phyloP scores from a whole-genome alignment of 2,797 vertebrate species.

The Macropodus opercularis region DNA sequence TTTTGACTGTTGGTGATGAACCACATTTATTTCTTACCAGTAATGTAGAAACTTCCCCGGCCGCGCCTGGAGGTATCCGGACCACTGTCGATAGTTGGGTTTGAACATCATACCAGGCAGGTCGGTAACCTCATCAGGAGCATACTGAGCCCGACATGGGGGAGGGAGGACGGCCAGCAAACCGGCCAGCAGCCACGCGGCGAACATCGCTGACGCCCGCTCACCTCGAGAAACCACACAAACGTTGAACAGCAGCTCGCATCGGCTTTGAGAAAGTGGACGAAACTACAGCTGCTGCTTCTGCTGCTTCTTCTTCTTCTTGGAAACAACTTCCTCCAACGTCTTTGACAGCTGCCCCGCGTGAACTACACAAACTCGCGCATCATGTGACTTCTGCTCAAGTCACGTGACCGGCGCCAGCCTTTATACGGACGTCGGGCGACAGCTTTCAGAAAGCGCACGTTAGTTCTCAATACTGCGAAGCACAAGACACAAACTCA shows the following conservation, averaged over 20 bases:
- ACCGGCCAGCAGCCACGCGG: slow-evolving; percentile 30
- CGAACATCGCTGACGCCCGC: slow-evolving; percentile 29
- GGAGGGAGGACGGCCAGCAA: slow-evolving; percentile 41
- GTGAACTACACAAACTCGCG: accelerated
- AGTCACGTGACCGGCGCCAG: slow-evolving; percentile 46
- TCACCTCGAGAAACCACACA: neutral
- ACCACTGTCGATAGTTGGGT: slow-evolving; percentile 80
- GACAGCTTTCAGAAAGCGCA: no score
- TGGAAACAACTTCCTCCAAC: neutral
- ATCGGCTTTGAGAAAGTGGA: accelerated
- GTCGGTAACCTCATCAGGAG: slow-evolving; percentile 73
- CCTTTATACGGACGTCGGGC: neutral
- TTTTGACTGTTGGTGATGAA: no score
- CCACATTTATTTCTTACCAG: slow-evolving; percentile 72
- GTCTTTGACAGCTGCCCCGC: accelerated
- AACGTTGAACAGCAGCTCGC: neutral
- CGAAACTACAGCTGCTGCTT: neutral
- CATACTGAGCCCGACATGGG: slow-evolving; percentile 62
- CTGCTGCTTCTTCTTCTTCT: neutral
- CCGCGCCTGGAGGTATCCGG: slow-evolving; percentile 77
- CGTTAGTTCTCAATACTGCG: neutral
- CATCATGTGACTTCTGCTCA: slow-evolving; percentile 43
- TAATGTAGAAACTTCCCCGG: slow-evolving; percentile 80
- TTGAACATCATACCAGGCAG: slow-evolving; percentile 80
- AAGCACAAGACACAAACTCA: no score